Base-by-base conservation (phyloP, 2,113 vertebrate genomes). In the Brachirus orientalis region DNA sequence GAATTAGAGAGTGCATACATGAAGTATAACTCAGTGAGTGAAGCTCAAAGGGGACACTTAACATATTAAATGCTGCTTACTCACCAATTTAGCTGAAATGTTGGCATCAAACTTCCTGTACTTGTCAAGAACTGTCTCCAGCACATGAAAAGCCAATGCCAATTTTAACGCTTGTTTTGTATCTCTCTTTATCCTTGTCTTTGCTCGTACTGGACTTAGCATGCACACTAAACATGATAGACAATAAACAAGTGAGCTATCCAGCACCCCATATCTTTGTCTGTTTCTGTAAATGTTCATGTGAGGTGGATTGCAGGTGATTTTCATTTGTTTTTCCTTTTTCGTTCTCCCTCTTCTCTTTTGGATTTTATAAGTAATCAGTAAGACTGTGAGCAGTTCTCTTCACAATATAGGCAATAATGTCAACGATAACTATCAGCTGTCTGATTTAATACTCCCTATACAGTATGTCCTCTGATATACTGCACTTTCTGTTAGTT, bases 1-100 rank as follows among this genome's bases (percentile, higher is more conserved):
- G 50, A 52, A 7, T 52, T 11, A 5, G 53, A 48, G 2, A 48
- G 53, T 63, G n/a, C 17, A 63, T 41, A 18, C 40, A 73, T 59
- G 52, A 20, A 14, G 9, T 22, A 53, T 16, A 14, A 74, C 53
- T 69, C 38, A n/a, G 0, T 16, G 35, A 6, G 36, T 17, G 46
- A 63, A 18, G n/a, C 35, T 3, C 10, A 51, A 54, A 35, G 47
- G 20, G 47, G 19, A 11, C 22, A 3, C 14, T 8, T 7, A 6
- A 22, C 47, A 35, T 35, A n/a, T 13, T 14, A 13, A n/a, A 16
- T 3, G 20, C 14, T 22, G 10, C 10, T 16, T 13, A 16, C 11
- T 51, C 28, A 3, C 19, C 11, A 51, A 16, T 51, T 4, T 13
- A 22, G 4, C 18, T 22, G 19, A 50, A 12, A 28, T 8, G 1